These are phyloP conservation scores for Caenorhabditis doughertyi DNA, from an alignment of 2,888 invertebrate species.

Conservation along the genomic window DNA sequence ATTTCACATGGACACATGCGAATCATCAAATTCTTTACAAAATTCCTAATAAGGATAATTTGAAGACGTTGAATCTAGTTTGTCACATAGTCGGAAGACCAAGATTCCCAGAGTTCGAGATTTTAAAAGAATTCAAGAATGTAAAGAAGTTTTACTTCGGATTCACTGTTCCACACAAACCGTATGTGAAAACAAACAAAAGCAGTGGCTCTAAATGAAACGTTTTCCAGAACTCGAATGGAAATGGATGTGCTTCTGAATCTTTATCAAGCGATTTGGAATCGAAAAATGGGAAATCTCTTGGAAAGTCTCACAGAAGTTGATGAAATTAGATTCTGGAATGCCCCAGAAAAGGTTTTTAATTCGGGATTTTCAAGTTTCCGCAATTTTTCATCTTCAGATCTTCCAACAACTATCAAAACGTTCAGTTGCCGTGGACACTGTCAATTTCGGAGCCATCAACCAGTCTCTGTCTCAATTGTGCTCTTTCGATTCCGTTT, in stretches of 20 bases:
- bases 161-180: slow-evolving; percentile 49
- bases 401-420: slow-evolving; percentile 58
- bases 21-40: slow-evolving; percentile 35
- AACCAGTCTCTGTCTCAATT: slow-evolving; percentile 48
- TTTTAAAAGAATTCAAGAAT: slow-evolving; percentile 54
- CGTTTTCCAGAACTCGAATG: slow-evolving; percentile 56
- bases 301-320: slow-evolving; percentile 41
- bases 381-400: slow-evolving; percentile 14
- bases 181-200: slow-evolving; percentile 42
- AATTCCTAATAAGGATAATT: slow-evolving; percentile 40
- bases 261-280: slow-evolving; percentile 68
- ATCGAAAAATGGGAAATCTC: slow-evolving; percentile 31
- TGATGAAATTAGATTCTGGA: slow-evolving; percentile 65
- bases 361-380: not conserved
- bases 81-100: slow-evolving; percentile 34
- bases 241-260: slow-evolving; percentile 62
- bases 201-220: not conserved
- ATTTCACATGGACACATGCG: slow-evolving; percentile 63
- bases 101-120: not conserved
- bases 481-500: slow-evolving; percentile 69
- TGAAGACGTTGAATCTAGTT: slow-evolving; percentile 51
- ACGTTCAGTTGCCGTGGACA: slow-evolving; percentile 22
- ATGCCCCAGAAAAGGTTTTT: slow-evolving; percentile 60
- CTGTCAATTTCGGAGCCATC: slow-evolving; percentile 58
- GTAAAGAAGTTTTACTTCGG: slow-evolving; percentile 58